These are phyloP conservation scores for Ctenosaura bakeri DNA, from an alignment of 2,797 vertebrate genomes.

Conservation along the genomic window DNA sequence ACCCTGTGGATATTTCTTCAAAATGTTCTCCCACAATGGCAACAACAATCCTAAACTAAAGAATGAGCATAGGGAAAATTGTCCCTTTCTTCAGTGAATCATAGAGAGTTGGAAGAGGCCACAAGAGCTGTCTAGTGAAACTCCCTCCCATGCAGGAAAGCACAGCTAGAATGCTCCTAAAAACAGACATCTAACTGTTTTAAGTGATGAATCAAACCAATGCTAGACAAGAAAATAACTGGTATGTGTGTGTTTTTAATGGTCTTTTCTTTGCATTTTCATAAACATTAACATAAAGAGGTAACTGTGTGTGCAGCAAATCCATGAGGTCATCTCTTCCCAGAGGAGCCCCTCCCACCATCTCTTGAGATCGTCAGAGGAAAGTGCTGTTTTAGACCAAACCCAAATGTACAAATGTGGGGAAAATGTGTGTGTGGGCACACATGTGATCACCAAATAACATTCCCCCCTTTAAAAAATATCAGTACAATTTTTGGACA, in stretches of 20 bases:
- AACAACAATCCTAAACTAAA: neutral
- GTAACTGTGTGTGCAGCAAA: neutral
- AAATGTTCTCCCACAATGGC: neutral
- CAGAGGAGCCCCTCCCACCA: neutral
- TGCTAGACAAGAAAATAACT: neutral
- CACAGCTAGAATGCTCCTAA: no score
- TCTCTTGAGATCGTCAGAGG: neutral
- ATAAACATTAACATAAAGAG: neutral
- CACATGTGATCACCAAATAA: no score
- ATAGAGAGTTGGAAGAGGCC: no score
- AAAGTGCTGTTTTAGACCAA: neutral
- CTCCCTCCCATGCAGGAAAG: no score
- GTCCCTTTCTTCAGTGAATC: neutral
- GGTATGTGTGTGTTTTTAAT: neutral
- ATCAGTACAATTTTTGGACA: no score
- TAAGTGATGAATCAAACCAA: neutral
- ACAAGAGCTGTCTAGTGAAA: no score
- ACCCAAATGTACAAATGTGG: no score
- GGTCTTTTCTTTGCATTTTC: neutral
- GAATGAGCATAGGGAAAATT: neutral
- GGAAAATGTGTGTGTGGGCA: no score
- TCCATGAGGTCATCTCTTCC: neutral
- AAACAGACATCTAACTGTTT: neutral
- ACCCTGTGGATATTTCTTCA: neutral
- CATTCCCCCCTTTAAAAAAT: no score